Conservation (phyloP, 2,888 invertebrate genomes). For the Cosmia trapezina region DNA sequence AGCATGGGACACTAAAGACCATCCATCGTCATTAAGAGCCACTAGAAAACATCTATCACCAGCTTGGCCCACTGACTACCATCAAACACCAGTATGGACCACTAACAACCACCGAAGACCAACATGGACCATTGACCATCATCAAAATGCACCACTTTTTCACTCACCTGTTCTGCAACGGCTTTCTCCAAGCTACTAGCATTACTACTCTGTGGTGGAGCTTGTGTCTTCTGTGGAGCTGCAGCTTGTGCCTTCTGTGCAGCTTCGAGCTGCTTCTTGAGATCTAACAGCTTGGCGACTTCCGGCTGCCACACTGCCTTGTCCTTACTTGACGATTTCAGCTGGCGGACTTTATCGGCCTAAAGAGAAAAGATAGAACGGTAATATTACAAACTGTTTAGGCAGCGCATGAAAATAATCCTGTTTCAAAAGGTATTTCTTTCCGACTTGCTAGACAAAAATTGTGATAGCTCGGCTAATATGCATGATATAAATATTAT, state of each 20-base stretch:
- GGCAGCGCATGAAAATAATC: too few relatives aligned
- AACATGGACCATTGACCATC: background rate
- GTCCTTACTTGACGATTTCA: constrained; percentile 38
- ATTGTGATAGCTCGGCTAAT: too few relatives aligned
- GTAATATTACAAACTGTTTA: too few relatives aligned
- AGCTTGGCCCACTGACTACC: too few relatives aligned
- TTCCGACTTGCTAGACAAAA: too few relatives aligned
- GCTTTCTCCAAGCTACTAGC: constrained; percentile 56
- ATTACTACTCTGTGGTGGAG: constrained; percentile 13
- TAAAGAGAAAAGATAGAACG: background rate
- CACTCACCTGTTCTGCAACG: constrained; percentile 43
- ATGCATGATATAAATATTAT: too few relatives aligned
- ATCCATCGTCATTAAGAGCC: too few relatives aligned
- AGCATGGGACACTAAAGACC: too few relatives aligned
- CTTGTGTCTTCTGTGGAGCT: constrained; percentile 5
- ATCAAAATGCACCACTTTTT: background rate
- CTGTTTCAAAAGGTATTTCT: too few relatives aligned
- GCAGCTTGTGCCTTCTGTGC: constrained; percentile 29
- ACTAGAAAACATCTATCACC: background rate
- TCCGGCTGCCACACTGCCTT: constrained; percentile 39
- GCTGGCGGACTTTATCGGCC: constrained; percentile 38
- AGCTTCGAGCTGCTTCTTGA: constrained; percentile 42
- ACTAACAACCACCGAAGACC: background rate
- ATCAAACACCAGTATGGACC: too few relatives aligned
- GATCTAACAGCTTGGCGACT: constrained; percentile 34